phyloP scores from a whole-genome alignment of 2,797 vertebrate genomes.

The Cottoperca gobio region DNA sequence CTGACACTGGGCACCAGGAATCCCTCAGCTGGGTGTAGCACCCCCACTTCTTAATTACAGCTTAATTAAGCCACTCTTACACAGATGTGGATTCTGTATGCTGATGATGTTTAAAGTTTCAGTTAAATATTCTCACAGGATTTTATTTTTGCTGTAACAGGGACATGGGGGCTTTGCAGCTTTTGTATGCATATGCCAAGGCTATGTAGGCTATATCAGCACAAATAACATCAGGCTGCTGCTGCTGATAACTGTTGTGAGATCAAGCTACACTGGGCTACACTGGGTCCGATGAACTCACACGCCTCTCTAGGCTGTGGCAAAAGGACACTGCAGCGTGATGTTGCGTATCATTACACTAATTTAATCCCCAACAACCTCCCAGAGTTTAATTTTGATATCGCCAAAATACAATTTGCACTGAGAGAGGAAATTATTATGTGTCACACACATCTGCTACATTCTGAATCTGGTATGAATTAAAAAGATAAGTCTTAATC shows the following conservation, averaged over 20 bases:
- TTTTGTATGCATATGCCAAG: conserved; percentile 48
- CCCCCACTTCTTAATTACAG: conserved; percentile 60
- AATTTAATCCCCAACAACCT: conserved; percentile 46
- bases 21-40: conserved; percentile 58
- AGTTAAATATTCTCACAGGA: conserved; percentile 55
- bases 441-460: conserved; percentile 31
- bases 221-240: conserved; percentile 49
- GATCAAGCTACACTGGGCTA: conserved; percentile 30
- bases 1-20: conserved; percentile 60
- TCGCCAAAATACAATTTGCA: conserved; percentile 36
- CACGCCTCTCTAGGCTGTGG: conserved; percentile 18
- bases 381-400: conserved; percentile 45
- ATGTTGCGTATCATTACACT: conserved; percentile 49
- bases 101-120: conserved; percentile 60
- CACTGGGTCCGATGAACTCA: conserved; percentile 28
- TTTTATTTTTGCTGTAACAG: conserved; percentile 21
- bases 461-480: conserved; percentile 24
- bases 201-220: conserved; percentile 53
- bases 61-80: conserved; percentile 76
- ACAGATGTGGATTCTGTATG: conserved; percentile 57
- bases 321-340: conserved; percentile 40
- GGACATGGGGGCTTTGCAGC: conserved; percentile 21
- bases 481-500: conserved; percentile 34
- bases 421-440: conserved; percentile 1
- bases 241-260: conserved; percentile 44